Evolutionary conservation across 2,888 invertebrate species (phyloP).

Genomic region (Mythimna loreyi): DNA sequence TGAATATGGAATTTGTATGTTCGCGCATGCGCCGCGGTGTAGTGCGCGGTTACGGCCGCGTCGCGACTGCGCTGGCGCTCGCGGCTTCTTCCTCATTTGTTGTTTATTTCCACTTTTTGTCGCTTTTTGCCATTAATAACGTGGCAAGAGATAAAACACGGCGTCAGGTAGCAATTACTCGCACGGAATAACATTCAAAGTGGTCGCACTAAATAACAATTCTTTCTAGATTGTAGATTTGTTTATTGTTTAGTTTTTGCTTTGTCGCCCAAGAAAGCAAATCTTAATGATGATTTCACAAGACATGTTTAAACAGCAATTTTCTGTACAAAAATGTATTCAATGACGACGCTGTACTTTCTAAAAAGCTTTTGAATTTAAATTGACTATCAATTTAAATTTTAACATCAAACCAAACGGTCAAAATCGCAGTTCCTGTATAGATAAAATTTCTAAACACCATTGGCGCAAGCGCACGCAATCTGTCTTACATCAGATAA

Average conservation of each 20-base stretch:
- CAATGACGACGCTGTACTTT: background rate
- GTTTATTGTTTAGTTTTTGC: conserved; percentile 8
- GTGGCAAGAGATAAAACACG: conserved; percentile 54
- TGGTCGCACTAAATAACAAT: conserved; percentile 34
- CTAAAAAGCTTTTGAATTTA: background rate
- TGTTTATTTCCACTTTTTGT: conserved; percentile 65
- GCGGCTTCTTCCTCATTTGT: conserved; percentile 68
- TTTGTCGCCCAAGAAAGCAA: background rate
- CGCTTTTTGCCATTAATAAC: conserved; percentile 57
- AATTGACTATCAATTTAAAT: background rate
- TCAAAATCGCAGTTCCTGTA: conserved; percentile 12
- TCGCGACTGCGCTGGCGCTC: conserved; percentile 74
- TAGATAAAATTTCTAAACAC: conserved; percentile 20
- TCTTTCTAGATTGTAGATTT: conserved; percentile 26
- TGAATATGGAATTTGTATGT: conserved; percentile 47
- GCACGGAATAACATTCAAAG: conserved; percentile 65
- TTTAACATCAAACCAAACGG: background rate
- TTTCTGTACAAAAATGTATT: no score
- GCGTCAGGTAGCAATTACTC: conserved; percentile 67
- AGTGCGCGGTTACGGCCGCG: conserved; percentile 74
- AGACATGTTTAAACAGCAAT: background rate
- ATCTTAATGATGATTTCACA: background rate
- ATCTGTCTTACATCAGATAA: conserved; percentile 55
- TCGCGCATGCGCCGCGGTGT: conserved; percentile 73
- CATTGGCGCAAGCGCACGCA: conserved; percentile 19